A percentile compares a stretch with the other conserved stretches of the same genome.
phyloP scores from a whole-genome alignment of 2,113 vertebrate genomes.

The Sinocyclocheilus rhinocerous region DNA sequence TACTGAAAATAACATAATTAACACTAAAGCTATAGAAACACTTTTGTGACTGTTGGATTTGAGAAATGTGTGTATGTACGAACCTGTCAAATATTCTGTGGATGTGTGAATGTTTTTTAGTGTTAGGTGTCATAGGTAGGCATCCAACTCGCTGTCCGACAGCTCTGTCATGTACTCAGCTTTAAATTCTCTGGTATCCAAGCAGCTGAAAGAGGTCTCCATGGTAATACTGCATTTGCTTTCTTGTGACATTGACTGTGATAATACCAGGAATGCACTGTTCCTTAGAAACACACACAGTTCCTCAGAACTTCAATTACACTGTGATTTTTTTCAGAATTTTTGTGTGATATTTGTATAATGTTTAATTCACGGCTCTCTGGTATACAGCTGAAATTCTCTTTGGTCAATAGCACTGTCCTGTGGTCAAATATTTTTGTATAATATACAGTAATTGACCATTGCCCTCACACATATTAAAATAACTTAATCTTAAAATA shows the following conservation, averaged over 20 bases:
- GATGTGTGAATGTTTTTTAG: neutral
- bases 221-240: constrained; percentile 25
- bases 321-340: neutral
- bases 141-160: neutral
- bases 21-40: neutral
- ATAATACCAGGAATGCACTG: neutral
- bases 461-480: no score
- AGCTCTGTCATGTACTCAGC: neutral
- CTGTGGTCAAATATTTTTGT: neutral
- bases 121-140: neutral
- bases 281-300: constrained; percentile 24
- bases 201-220: constrained; percentile 38
- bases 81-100: neutral
- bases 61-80: neutral
- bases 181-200: constrained; percentile 10
- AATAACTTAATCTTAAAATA: no score
- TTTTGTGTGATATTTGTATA: neutral
- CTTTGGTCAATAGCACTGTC: neutral
- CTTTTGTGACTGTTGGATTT: neutral
- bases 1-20: neutral
- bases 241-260: constrained; percentile 14
- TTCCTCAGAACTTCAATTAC: neutral
- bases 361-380: neutral
- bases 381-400: neutral
- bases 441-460: no score